A percentile compares a stretch with the other conserved stretches of the same genome.
These are phyloP conservation scores for Craseonycteris thonglongyai DNA, from an alignment of 2,113 vertebrate genomes.

Conservation along the genomic window DNA sequence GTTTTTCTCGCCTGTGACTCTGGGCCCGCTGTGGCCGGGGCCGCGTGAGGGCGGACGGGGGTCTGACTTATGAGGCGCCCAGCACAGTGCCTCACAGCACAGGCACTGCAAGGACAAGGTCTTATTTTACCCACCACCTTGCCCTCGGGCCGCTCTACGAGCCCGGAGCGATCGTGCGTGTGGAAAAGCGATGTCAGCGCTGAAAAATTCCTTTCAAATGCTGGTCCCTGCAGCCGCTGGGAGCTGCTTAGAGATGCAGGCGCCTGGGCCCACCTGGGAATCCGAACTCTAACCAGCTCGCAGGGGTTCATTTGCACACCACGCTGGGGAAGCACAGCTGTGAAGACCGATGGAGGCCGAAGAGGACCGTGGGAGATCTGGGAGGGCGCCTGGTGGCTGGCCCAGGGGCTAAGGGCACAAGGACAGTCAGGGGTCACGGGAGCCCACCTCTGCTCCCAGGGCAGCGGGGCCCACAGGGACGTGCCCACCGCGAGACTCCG, in stretches of 20 bases:
- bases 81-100: not conserved
- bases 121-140: not conserved
- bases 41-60: not conserved
- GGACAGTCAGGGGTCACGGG: not conserved
- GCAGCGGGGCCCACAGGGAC: constrained; percentile 47
- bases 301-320: not conserved
- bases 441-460: not conserved
- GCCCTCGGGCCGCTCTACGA: not conserved
- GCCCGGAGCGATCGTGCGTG: not conserved
- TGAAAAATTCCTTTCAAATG: not conserved
- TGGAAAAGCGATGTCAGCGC: not conserved
- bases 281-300: not conserved
- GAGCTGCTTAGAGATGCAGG: not conserved
- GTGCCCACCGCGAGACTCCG: constrained; percentile 42
- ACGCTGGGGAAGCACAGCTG: not conserved
- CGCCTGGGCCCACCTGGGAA: not conserved
- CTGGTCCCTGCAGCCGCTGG: not conserved
- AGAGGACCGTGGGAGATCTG: not conserved
- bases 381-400: not conserved
- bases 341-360: not conserved
- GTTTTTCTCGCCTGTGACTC: not conserved
- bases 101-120: not conserved
- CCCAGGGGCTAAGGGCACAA: not conserved
- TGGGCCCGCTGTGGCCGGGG: not conserved
- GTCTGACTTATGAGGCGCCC: not conserved